Evolutionary conservation across 1,140 invertebrate species (phyloP).

Genomic region (Camponotus pennsylvanicus): DNA sequence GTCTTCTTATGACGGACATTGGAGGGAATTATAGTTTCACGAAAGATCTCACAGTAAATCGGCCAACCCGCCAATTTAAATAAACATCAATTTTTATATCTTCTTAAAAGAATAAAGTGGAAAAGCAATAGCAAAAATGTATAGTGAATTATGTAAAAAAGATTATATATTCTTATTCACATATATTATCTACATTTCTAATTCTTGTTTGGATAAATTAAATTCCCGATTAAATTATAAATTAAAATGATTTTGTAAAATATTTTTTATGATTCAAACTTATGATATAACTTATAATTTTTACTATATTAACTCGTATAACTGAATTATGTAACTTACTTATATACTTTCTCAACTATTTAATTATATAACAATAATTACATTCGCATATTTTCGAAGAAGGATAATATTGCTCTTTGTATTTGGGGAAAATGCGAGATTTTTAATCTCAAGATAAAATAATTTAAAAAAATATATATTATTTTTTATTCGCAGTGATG

Average conservation of each 20-base stretch:
- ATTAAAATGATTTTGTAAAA: constrained; percentile 4
- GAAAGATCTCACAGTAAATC: constrained; percentile 65
- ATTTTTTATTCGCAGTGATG: background rate
- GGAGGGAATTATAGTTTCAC: constrained; percentile 72
- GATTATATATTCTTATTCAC: background rate
- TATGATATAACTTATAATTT: no score
- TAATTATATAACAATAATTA: constrained; percentile 2
- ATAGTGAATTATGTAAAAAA: background rate
- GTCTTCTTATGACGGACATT: constrained; percentile 68
- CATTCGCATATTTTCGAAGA: background rate
- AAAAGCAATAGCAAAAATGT: background rate
- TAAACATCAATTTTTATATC: no score
- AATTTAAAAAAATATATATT: background rate
- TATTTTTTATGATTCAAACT: background rate
- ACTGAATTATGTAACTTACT: no score
- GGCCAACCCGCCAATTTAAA: constrained; percentile 29
- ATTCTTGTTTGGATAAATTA: background rate
- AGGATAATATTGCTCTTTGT: background rate
- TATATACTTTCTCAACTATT: no score
- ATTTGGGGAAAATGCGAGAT: background rate
- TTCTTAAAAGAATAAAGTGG: background rate
- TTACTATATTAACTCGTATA: no score
- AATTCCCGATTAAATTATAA: background rate
- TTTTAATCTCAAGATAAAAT: background rate
- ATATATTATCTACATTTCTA: no score